phyloP scores from a whole-genome alignment of 53 echinoderm and acorn worm genomes.

The Holothuria leucospilota region DNA sequence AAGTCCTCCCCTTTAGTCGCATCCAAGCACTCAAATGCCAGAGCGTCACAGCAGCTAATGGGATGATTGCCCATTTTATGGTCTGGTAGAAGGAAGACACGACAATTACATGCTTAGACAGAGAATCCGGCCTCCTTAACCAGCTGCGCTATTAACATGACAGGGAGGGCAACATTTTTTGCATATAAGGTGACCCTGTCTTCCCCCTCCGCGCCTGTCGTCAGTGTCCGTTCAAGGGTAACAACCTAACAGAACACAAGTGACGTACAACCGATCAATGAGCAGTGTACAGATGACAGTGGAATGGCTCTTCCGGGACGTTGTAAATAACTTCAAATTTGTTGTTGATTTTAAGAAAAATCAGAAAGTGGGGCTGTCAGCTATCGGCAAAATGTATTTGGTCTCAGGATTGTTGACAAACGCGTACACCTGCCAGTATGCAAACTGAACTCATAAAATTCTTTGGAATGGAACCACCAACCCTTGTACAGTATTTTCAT shows the following conservation, averaged over 20 bases:
- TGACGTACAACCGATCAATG: slow-evolving; percentile 65
- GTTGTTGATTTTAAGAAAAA: slow-evolving; percentile 51
- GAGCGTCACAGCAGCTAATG: slow-evolving; percentile 64
- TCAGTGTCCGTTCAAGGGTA: slow-evolving; percentile 59
- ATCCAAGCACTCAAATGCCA: slow-evolving; percentile 71
- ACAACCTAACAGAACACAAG: slow-evolving; percentile 53
- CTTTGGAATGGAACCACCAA: slow-evolving; percentile 4
- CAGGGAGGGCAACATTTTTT: slow-evolving; percentile 21
- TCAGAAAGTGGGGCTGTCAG: slow-evolving; percentile 58
- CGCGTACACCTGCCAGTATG: slow-evolving; percentile 61
- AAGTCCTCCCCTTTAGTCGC: too few relatives aligned
- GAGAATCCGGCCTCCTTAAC: too few relatives aligned
- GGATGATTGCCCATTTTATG: slow-evolving; percentile 70
- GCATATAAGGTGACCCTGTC: slow-evolving; percentile 44
- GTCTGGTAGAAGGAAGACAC: slow-evolving; percentile 68
- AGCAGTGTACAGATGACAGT: slow-evolving; percentile 63
- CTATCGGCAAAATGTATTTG: slow-evolving; percentile 55
- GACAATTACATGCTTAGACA: slow-evolving; percentile 14
- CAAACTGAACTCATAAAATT: slow-evolving; percentile 24
- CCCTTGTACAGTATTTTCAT: slow-evolving; percentile 6
- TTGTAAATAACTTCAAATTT: slow-evolving; percentile 51
- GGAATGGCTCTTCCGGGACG: slow-evolving; percentile 71
- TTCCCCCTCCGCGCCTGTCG: slow-evolving; percentile 68
- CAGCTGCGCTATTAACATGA: slow-evolving; percentile 55
- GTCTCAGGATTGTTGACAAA: slow-evolving; percentile 53